Base-by-base conservation (phyloP, 2,888 invertebrate genomes). In the Cephus pygmeus region DNA sequence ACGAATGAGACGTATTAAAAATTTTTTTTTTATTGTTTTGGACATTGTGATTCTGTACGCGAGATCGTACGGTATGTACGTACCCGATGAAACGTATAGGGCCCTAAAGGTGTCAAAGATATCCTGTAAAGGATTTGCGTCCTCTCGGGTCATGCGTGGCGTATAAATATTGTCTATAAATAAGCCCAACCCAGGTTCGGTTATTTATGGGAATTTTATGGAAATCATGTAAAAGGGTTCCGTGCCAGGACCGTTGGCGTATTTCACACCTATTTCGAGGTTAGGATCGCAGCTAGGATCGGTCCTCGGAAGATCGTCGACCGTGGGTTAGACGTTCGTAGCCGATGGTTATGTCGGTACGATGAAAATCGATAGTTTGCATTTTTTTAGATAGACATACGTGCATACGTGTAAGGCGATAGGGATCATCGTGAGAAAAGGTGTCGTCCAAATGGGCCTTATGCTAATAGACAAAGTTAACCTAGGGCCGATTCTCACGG, bases 91-190 rank as follows among this genome's bases (percentile, higher is more conserved):
- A 56, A 56, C 56, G 0, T 56, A 56, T 56, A 56, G 56, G 23
- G 56, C 56, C 56, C 23, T 9, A 56, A 23, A 56, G 23, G 23
- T 23, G 56, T 23, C 9, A 56, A 56, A 56, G 9, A 56, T 23
- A 56, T 56, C 56, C 56, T 56, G 56, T 1, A 56, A 56, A 56
- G 56, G 56, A 56, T 56, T 56, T 56, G 23, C 33, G 33, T 71
- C 9, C 71, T 31, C 83, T 87, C 87, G 78, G 81, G 85, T 86
- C 85, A 86, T 89, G 87, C 86, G 85, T 86, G 83, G 85, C 87
- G 84, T 90, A 90, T 89, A 90, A 90, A 90, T 90, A 90, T 90
- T 89, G 85, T 89, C 84, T 85, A 88, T 88, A 89, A 90, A 89
- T 89, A 89, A 89, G 86, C 83, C 83, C 81, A 85, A 83, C 69